Percentiles rank a stretch among this genome's conserved stretches.
Evolutionary conservation across 2,113 vertebrate species (phyloP).

Genomic region (Murina feae): DNA sequence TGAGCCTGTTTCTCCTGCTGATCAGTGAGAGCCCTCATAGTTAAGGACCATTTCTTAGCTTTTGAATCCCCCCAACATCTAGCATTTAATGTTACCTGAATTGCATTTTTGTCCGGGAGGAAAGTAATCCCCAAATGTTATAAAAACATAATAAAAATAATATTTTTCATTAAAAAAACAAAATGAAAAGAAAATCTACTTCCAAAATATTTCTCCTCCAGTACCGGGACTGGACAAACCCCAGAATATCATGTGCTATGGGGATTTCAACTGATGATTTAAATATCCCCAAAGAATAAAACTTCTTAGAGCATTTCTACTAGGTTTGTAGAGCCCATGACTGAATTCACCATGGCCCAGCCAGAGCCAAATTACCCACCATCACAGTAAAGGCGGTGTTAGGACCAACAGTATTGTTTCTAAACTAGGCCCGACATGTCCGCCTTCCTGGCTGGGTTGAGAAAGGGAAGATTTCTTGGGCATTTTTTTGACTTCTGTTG

Average conservation of each 20-base stretch:
- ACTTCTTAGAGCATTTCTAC: not conserved
- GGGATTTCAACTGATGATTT: not conserved
- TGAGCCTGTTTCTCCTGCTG: not conserved
- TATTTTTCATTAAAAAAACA: not conserved
- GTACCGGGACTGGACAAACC: not conserved
- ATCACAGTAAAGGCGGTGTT: not conserved
- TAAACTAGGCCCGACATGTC: not conserved
- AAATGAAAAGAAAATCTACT: constrained; percentile 11
- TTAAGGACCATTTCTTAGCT: not conserved
- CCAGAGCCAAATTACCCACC: not conserved
- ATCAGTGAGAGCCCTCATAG: not conserved
- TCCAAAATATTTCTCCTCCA: not conserved
- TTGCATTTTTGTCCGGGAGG: not conserved
- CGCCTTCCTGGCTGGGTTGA: not conserved
- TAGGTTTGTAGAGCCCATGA: not conserved
- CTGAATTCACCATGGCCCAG: not conserved
- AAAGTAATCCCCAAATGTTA: not conserved
- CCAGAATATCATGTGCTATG: not conserved
- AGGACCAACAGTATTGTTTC: not conserved
- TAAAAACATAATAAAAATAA: not conserved
- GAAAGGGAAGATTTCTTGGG: not conserved
- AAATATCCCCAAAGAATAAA: not conserved
- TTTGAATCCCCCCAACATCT: not conserved
- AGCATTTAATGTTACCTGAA: not conserved
- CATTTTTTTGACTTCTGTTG: not conserved